Conservation (phyloP, 2,113 vertebrate species). For the Stigmatopora nigra region DNA sequence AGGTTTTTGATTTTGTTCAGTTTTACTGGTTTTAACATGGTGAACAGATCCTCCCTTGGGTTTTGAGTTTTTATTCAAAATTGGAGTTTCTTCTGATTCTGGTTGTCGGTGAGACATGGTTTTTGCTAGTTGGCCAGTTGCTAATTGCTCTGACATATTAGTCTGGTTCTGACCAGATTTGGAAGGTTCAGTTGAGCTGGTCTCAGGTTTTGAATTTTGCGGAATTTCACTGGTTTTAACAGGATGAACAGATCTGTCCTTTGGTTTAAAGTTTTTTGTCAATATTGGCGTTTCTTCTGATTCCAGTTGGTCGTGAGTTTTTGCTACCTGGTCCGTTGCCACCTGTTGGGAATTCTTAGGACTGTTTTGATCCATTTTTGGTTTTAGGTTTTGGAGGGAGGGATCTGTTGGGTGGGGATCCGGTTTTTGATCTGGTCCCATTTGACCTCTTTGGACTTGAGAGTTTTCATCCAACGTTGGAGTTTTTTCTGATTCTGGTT, state of each 20-base stretch:
- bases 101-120: too few species aligned
- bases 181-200: too few species aligned
- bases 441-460: constrained; percentile 1
- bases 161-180: too few species aligned
- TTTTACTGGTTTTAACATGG: too few species aligned
- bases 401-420: not conserved
- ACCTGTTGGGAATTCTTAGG: constrained; percentile 9
- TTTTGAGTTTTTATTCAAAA: too few species aligned
- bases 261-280: constrained; percentile 19
- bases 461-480: too few species aligned
- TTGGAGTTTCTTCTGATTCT: too few species aligned
- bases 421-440: constrained; percentile 11
- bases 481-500: too few species aligned
- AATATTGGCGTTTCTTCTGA: not conserved
- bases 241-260: constrained; percentile 1
- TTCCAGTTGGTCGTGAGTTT: constrained; percentile 1
- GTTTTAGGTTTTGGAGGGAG: not conserved
- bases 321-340: not conserved
- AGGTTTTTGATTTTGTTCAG: not conserved
- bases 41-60: too few species aligned
- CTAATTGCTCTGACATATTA: not conserved
- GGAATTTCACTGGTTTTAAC: constrained; percentile 3
- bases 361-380: not conserved
- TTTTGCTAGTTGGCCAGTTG: too few species aligned
- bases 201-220: not conserved